Base-by-base conservation (phyloP, 2,113 vertebrate species). In the Solea senegalensis region DNA sequence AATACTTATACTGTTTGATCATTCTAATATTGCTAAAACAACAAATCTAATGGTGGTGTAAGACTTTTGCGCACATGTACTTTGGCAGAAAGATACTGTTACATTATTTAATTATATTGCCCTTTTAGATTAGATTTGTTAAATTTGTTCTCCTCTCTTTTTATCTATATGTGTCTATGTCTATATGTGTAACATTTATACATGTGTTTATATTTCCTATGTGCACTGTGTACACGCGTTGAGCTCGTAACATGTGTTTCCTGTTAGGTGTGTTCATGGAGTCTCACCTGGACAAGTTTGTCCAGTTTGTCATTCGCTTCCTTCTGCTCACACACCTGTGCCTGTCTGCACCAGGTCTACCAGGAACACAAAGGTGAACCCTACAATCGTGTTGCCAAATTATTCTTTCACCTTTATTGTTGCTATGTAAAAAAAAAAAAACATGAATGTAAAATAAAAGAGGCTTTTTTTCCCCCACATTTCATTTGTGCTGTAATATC, bases 261-360 rank as follows among this genome's bases (percentile, higher is more conserved):
- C 43, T 63, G 80, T 8, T 55, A 91, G 92, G 81, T 80, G 58
- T 72, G 12, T 58, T 72, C 48, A 65, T 76, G 75, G 68, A 77
- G 73, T 63, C 59, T 71, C 69, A 64, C 52, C 72, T 81, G 65
- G 70, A 57, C 54, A 73, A 77, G 65, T 50, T 64, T 15, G 64
- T 75, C 16, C 79, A 65, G 13, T 45, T 59, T 63, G 52, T 87
- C 45, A 56, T 92, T 41, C 78, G 48, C n/a, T 27, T 91, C 52
- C 44, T 68, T 27, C 65, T 93, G 66, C 68, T 93, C 8, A 45
- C 77, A 1, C 71, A 85, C 3, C 50, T 83, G 72, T 74, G 77
- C 68, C 56, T 83, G 50, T 73, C 86, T 66, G 90, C 90, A 49
- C 92, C 91, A 27, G 91, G 91, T 21, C 26, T 65, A 11, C 64